Base-by-base conservation (phyloP, 2,797 vertebrate genomes). In the Buceros bicornis region DNA sequence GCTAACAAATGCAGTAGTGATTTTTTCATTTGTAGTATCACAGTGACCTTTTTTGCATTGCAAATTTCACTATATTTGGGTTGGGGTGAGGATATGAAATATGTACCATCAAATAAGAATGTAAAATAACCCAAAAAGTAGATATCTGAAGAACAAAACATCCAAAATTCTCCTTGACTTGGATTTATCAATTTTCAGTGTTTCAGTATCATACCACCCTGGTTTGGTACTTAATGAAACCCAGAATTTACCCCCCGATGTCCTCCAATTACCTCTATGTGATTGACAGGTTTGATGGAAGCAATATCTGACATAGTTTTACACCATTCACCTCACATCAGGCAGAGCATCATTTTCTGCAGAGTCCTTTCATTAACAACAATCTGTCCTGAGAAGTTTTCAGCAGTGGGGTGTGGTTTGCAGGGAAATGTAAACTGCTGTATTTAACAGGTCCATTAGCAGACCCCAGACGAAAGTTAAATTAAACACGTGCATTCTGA, bases 11-110 rank as follows among this genome's bases (percentile, higher is more conserved):
- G 86, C 86, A 87, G 53, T 47, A 94, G 88, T 0, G 12, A 77
- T 90, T 93, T 94, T 96, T 96, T 87, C 88, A 79, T 95, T 94
- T 95, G 88, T 95, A 90, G 78, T 82, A 94, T 85, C 91, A 84
- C 83, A 54, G 62, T 86, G 93, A 91, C 85, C 94, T 91, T 60
- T 62, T 97, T 92, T 95, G 95, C 74, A 92, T 96, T 96, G 89
- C 90, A 96, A 67, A 95, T 96, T 80, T 87, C 51, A 56, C 87
- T 91, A 33, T 91, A 82, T 95, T 93, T 85, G 92, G 48, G 73
- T 62, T 77, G 48, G 86, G 56, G 18, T 66, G 70, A 96, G 77
- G 53, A 53, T 60, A 94, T 93, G 82, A 95, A 96, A 96, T 93
- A 96, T 95, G 90, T 48, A 94, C 71, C 65, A 94, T 85, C 81